Conservation (phyloP, 2,113 vertebrate species). For the Apistogramma diplotaenia region DNA sequence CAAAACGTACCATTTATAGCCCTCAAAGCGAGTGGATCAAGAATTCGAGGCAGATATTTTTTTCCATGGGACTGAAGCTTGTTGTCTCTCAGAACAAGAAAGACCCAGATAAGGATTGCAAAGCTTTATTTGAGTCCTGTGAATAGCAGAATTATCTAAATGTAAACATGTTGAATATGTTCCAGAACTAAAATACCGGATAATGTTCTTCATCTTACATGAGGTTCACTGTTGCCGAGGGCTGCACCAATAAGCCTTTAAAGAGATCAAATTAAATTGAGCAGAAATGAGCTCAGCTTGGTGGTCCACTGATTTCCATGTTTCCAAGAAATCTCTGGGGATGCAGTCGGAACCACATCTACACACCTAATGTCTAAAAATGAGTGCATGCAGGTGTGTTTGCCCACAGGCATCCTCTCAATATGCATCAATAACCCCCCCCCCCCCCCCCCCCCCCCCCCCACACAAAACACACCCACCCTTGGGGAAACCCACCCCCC, state of each 20-base stretch:
- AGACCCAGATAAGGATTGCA: conserved; percentile 36
- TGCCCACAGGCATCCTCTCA: conserved; percentile 10
- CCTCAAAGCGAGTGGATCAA: background rate
- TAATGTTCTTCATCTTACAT: background rate
- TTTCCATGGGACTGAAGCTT: background rate
- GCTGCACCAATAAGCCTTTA: too few species aligned
- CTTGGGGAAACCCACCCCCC: too few species aligned
- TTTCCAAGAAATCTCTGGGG: background rate
- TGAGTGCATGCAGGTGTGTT: background rate
- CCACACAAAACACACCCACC: too few species aligned
- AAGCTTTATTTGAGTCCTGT: background rate
- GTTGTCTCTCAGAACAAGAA: conserved; percentile 37
- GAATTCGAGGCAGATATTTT: conserved; percentile 16
- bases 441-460: too few species aligned
- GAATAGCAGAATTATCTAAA: conserved; percentile 25
- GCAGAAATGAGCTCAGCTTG: background rate
- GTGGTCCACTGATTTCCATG: background rate
- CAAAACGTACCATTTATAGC: conserved; percentile 46
- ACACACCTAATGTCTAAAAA: background rate
- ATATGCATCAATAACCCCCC: too few species aligned
- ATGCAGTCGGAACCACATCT: background rate
- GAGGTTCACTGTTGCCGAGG: background rate
- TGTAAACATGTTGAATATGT: conserved; percentile 8
- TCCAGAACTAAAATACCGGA: background rate
- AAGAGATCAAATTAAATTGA: background rate